phyloP scores from a whole-genome alignment of 2,113 vertebrate genomes.

The Turdus rufiventris region DNA sequence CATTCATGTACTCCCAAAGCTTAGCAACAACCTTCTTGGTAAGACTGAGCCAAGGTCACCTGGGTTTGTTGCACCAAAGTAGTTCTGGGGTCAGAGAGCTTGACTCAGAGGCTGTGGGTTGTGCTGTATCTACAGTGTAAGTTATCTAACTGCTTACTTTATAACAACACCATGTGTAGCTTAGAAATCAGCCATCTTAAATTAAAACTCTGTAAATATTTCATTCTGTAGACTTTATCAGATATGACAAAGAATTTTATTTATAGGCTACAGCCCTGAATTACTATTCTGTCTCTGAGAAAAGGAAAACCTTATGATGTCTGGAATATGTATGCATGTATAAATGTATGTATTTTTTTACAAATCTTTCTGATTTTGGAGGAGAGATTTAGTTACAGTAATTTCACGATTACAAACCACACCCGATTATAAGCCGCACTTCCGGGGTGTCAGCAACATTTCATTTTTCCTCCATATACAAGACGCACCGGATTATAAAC shows the following conservation, averaged over 20 bases:
- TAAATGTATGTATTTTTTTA: background rate
- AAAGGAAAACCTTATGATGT: background rate
- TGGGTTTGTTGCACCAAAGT: background rate
- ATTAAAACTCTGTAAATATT: background rate
- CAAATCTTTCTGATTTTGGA: background rate
- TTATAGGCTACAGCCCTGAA: background rate
- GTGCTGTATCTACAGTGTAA: background rate
- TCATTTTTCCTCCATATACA: too few relatives aligned
- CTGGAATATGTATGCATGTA: background rate
- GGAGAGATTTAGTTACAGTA: background rate
- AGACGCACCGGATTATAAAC: too few relatives aligned
- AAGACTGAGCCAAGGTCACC: background rate
- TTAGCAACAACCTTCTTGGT: background rate
- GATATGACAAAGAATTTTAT: background rate
- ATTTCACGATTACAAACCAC: too few relatives aligned
- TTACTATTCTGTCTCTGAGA: background rate
- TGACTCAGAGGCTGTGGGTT: background rate
- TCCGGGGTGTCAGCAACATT: too few relatives aligned
- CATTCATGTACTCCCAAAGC: background rate
- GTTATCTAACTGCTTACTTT: background rate
- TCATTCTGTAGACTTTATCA: background rate
- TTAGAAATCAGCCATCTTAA: background rate
- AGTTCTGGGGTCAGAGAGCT: background rate
- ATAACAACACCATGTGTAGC: background rate
- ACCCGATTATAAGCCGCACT: too few relatives aligned